Evolutionary conservation across 2,888 invertebrate genomes (phyloP).

Genomic region (Neuroscelio doddi): DNA sequence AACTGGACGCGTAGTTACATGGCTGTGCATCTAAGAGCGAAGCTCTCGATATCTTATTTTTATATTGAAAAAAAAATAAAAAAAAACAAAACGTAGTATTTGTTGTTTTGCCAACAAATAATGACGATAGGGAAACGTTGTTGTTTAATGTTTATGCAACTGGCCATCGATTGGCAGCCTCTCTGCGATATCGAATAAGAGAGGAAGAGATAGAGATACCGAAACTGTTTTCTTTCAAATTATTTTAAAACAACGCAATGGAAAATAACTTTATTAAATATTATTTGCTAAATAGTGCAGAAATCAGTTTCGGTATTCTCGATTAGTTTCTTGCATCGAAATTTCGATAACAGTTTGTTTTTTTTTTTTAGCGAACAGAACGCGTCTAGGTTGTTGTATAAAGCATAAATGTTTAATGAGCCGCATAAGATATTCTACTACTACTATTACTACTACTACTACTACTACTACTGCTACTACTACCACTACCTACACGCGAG

Average conservation of each 20-base stretch:
- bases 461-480: constrained; percentile 48
- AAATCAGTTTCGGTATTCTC: background rate
- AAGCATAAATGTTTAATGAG: constrained; percentile 54
- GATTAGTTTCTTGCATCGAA: constrained; percentile 55
- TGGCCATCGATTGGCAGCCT: constrained; percentile 66
- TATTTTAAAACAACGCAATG: no score
- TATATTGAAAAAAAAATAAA: constrained; percentile 60
- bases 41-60: constrained; percentile 71
- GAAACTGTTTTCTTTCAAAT: constrained; percentile 55
- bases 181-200: constrained; percentile 47
- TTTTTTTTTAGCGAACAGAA: constrained; percentile 54
- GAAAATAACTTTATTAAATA: no score
- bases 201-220: constrained; percentile 32
- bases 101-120: constrained; percentile 23
- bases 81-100: constrained; percentile 24
- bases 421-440: constrained; percentile 52
- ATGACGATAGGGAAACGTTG: constrained; percentile 54
- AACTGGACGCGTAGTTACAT: constrained; percentile 66
- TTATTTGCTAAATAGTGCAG: no score
- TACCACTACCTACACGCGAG: constrained; percentile 51
- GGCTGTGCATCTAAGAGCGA: constrained; percentile 71
- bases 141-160: constrained; percentile 69
- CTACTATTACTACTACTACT: constrained; percentile 46
- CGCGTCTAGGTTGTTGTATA: constrained; percentile 53
- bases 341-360: constrained; percentile 52